Evolutionary conservation across 2,113 vertebrate species (phyloP).

Genomic region (Scartelaos histophorus): DNA sequence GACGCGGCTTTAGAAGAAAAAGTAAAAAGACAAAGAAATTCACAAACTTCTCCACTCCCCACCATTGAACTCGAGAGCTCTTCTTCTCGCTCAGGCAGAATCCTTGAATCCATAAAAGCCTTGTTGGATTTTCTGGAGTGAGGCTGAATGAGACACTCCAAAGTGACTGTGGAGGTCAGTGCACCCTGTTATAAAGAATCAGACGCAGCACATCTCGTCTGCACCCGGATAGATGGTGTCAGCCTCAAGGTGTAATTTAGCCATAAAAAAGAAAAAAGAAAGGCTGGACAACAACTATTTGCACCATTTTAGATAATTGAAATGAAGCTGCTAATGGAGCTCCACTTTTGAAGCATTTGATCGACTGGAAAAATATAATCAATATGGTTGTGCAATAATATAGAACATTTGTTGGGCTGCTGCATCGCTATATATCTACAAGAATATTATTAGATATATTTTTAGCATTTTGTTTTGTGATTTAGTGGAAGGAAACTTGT

Average conservation of each 20-base stretch:
- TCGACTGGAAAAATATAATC: not conserved
- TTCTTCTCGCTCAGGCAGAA: not conserved
- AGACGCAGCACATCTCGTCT: not conserved
- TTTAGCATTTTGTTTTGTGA: too few relatives aligned
- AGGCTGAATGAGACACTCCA: not conserved
- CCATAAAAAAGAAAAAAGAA: not conserved
- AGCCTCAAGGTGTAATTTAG: not conserved
- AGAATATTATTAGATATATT: too few relatives aligned
- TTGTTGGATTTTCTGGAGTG: not conserved
- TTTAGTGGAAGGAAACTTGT: too few relatives aligned
- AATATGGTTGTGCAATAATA: too few relatives aligned
- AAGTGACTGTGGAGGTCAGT: constrained; percentile 3
- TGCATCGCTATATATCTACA: too few relatives aligned
- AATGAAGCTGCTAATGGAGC: not conserved
- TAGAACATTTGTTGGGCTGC: too few relatives aligned
- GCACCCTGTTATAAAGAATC: not conserved
- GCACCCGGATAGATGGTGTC: not conserved
- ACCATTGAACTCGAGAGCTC: not conserved
- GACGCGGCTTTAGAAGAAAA: not conserved
- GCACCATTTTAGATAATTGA: not conserved
- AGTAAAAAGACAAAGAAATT: too few relatives aligned
- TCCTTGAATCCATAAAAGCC: not conserved
- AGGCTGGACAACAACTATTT: not conserved
- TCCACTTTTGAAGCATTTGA: not conserved
- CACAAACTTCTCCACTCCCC: too few relatives aligned